Conservation (phyloP, 2,113 vertebrate species). For the Mus pahari region DNA sequence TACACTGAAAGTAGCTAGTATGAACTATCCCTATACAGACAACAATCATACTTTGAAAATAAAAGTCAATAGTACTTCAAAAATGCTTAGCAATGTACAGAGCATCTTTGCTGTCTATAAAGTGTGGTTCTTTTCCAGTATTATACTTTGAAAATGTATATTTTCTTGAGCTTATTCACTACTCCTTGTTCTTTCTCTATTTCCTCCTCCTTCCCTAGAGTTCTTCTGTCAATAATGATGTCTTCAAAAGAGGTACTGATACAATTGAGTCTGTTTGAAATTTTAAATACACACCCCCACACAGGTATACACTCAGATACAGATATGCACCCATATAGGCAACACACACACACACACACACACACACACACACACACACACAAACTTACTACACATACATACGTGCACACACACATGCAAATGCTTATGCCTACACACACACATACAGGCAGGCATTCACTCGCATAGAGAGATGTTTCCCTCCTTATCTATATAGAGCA, state of each 20-base stretch:
- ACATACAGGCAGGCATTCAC: not conserved
- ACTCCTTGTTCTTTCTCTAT: not conserved
- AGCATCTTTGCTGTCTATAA: not conserved
- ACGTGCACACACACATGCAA: not conserved
- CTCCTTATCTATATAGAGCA: not conserved
- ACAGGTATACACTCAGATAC: not conserved
- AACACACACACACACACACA: not conserved
- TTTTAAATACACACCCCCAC: not conserved
- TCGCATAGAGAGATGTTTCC: not conserved
- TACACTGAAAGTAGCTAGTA: not conserved
- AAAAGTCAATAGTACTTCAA: not conserved
- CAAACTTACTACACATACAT: not conserved
- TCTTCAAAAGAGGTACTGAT: not conserved
- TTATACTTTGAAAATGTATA: slow-evolving; percentile 14
- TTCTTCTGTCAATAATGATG: not conserved
- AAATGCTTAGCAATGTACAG: not conserved
- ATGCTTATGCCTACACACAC: not conserved
- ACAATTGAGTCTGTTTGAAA: not conserved
- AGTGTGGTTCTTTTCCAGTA: not conserved
- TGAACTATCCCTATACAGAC: not conserved
- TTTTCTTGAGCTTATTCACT: not conserved
- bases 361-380: not conserved
- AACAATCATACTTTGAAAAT: not conserved
- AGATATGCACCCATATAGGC: not conserved
- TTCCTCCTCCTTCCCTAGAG: not conserved